These are phyloP conservation scores for Orchestia grillus DNA, from an alignment of 1,140 invertebrate genomes.

Conservation along the genomic window DNA sequence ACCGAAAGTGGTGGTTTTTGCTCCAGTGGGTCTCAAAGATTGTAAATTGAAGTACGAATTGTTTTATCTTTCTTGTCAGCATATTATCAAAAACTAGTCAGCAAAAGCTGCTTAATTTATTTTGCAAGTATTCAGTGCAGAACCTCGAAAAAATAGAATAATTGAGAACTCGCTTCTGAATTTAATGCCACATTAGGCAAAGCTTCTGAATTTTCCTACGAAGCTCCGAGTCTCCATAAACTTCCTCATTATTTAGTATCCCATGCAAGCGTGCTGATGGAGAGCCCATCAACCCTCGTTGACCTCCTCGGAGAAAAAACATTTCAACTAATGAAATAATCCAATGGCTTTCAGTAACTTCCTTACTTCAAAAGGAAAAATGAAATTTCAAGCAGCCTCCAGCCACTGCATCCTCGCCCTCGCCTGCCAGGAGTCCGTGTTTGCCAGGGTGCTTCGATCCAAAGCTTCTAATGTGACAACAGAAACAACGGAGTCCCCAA, in stretches of 20 bases:
- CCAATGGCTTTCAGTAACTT: background rate
- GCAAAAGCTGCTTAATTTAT: too few species aligned
- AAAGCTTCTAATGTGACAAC: constrained; percentile 46
- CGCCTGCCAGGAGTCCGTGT: background rate
- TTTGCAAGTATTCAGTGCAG: too few species aligned
- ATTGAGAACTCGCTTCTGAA: too few species aligned
- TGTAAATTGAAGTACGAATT: too few species aligned
- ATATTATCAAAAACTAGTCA: too few species aligned
- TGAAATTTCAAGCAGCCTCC: background rate
- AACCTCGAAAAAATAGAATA: too few species aligned
- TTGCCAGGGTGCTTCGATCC: background rate
- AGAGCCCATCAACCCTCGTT: background rate
- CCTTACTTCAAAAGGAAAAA: background rate
- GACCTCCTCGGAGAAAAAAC: background rate
- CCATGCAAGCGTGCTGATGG: background rate
- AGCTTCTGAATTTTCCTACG: too few species aligned
- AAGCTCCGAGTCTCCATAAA: background rate
- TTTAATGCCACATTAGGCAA: too few species aligned
- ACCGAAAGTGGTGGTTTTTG: too few species aligned
- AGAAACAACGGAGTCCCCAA: constrained; percentile 39
- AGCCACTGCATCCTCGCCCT: background rate
- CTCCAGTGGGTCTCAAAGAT: too few species aligned
- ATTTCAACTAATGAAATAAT: background rate
- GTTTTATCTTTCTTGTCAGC: too few species aligned
- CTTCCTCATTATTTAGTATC: background rate